Evolutionary conservation across 2,888 invertebrate species (phyloP).

Genomic region (Achlya flavicornis): DNA sequence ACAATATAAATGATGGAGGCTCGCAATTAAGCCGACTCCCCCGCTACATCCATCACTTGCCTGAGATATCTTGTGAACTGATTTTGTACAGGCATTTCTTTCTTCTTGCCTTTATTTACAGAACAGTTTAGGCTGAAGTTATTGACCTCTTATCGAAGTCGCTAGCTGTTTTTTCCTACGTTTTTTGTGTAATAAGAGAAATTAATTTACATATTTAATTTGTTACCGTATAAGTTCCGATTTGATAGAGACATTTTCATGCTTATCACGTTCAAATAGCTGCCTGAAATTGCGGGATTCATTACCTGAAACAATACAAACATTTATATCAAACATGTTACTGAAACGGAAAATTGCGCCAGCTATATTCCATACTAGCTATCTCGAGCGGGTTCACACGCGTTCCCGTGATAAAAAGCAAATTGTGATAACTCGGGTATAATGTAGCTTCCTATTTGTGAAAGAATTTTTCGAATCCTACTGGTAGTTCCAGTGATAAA

Average conservation of each 20-base stretch:
- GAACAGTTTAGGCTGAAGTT: not conserved
- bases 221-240: no score
- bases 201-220: no score
- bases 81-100: slow-evolving; percentile 56
- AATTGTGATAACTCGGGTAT: no score
- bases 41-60: slow-evolving; percentile 62
- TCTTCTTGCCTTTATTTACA: not conserved
- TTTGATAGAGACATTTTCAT: no score
- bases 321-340: not conserved
- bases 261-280: not conserved
- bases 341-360: no score
- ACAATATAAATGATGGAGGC: slow-evolving; percentile 70
- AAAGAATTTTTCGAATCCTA: no score
- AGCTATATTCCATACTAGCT: no score
- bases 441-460: no score
- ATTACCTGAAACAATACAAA: slow-evolving; percentile 1
- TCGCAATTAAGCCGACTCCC: slow-evolving; percentile 60
- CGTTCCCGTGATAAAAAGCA: no score
- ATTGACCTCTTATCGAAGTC: not conserved
- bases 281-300: not conserved
- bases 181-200: not conserved
- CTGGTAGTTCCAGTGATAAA: no score
- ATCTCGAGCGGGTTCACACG: no score
- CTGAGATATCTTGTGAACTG: slow-evolving; percentile 51
- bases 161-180: not conserved